Conservation (phyloP, 2,797 vertebrate genomes). For the Eidolon dupreanum region DNA sequence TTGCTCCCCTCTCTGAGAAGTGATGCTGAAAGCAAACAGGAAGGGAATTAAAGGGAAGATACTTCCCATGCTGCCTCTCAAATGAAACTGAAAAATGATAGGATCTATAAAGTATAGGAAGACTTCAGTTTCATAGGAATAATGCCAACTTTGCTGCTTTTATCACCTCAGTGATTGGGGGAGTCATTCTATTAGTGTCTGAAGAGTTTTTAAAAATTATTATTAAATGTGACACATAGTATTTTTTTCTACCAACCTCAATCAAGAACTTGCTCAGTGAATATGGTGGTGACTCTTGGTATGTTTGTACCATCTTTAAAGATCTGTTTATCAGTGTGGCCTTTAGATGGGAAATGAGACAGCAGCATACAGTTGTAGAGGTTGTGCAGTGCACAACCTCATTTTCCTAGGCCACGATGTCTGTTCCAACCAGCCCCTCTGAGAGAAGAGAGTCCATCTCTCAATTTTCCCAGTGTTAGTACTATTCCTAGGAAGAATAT, state of each 20-base stretch:
- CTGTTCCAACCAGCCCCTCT: neutral
- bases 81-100: neutral
- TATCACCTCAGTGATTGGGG: neutral
- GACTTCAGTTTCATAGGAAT: slow-evolving; percentile 35
- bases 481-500: neutral
- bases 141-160: neutral
- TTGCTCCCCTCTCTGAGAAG: neutral
- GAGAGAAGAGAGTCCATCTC: neutral
- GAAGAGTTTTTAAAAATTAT: neutral
- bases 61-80: neutral
- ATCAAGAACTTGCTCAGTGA: neutral
- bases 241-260: neutral
- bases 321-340: neutral
- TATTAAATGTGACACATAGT: neutral
- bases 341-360: neutral
- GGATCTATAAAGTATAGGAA: neutral
- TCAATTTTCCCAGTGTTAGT: neutral
- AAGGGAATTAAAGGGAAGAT: neutral
- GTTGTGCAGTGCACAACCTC: neutral
- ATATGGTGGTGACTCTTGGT: neutral
- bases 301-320: neutral
- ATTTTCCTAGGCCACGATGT: neutral
- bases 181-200: neutral
- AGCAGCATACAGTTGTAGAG: neutral
- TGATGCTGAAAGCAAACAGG: neutral